These are phyloP conservation scores for Colius striatus DNA, from an alignment of 2,113 vertebrate species.

Conservation along the genomic window DNA sequence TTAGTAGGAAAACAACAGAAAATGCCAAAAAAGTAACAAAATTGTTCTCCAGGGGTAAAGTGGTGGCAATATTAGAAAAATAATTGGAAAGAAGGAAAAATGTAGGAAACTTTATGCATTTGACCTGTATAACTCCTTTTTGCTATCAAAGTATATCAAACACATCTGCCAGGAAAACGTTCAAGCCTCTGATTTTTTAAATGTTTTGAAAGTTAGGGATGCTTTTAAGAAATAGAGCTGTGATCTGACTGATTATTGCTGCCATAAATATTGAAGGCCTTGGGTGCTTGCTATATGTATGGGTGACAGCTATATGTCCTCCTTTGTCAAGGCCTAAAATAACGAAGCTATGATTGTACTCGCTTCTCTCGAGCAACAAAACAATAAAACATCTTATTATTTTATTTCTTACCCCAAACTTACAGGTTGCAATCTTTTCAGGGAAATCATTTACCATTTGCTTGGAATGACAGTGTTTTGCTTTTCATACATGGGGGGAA, in stretches of 20 bases:
- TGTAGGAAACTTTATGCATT: background rate
- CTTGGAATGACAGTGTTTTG: background rate
- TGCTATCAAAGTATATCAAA: background rate
- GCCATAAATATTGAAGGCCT: constrained; percentile 6
- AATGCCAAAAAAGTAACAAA: background rate
- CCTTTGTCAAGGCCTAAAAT: background rate
- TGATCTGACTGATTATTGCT: constrained; percentile 12
- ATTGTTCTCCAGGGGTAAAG: background rate
- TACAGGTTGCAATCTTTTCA: background rate
- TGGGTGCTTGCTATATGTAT: background rate
- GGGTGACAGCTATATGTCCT: background rate
- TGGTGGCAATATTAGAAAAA: background rate
- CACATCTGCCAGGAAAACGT: background rate
- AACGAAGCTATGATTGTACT: background rate
- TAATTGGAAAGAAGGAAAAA: background rate
- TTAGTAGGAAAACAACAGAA: background rate
- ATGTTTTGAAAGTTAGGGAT: background rate
- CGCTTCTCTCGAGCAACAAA: background rate
- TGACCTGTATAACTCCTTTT: background rate
- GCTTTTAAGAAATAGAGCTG: background rate
- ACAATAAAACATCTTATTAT: background rate
- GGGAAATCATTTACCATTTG: background rate
- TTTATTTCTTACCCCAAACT: background rate
- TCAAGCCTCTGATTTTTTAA: background rate
- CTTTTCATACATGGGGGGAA: background rate